A percentile compares a stretch with the other conserved stretches of the same genome.
These are phyloP conservation scores for Oligia latruncula DNA, from an alignment of 2,888 invertebrate genomes.

Conservation along the genomic window DNA sequence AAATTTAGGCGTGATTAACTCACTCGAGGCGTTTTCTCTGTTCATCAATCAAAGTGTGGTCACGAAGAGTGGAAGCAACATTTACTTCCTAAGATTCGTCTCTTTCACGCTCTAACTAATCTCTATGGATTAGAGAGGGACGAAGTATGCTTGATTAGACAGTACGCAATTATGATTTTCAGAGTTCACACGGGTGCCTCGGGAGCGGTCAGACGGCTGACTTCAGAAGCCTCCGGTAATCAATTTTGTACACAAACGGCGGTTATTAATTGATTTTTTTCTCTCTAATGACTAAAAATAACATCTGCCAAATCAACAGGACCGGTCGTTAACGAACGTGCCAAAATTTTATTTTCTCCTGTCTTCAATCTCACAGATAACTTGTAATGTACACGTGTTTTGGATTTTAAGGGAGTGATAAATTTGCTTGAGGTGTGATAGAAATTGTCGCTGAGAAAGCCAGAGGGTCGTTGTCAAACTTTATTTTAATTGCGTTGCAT, in stretches of 20 bases:
- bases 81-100: slow-evolving; percentile 82
- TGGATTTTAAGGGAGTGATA: slow-evolving; percentile 39
- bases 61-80: slow-evolving; percentile 81
- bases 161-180: slow-evolving; percentile 83
- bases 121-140: slow-evolving; percentile 72
- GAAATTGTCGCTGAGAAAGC: slow-evolving; percentile 17
- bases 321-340: slow-evolving; percentile 85
- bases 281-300: slow-evolving; percentile 86
- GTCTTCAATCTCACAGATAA: slow-evolving; percentile 65
- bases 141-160: slow-evolving; percentile 78
- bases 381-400: slow-evolving; percentile 61
- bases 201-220: slow-evolving; percentile 80
- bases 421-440: slow-evolving; percentile 33
- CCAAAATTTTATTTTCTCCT: slow-evolving; percentile 75
- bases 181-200: slow-evolving; percentile 85
- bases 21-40: slow-evolving; percentile 89
- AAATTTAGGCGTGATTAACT: slow-evolving; percentile 89
- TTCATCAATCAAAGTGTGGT: slow-evolving; percentile 88
- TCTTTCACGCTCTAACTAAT: slow-evolving; percentile 69
- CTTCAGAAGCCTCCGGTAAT: slow-evolving; percentile 87
- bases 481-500: no score
- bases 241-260: slow-evolving; percentile 89
- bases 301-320: slow-evolving; percentile 86
- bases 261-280: slow-evolving; percentile 88
- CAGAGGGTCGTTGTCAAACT: neutral